Conservation (phyloP, 2,888 invertebrate species). For the Stramonita haemastoma region DNA sequence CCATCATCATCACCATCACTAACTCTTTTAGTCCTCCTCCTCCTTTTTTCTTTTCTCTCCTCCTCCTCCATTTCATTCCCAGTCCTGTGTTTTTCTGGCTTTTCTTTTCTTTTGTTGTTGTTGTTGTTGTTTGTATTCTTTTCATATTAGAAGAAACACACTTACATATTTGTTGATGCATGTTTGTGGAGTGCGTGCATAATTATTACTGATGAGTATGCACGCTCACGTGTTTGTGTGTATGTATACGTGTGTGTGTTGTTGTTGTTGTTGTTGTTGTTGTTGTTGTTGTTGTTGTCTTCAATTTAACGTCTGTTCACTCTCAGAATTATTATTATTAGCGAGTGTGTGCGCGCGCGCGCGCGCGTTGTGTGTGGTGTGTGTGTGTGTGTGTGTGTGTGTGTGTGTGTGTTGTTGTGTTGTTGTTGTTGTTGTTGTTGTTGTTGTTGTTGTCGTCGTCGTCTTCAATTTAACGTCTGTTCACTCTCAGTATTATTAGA, state of each 20-base stretch:
- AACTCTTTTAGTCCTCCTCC: conserved; percentile 11
- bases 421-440: no score
- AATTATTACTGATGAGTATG: no score
- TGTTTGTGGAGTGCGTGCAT: no score
- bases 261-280: no score
- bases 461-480: no score
- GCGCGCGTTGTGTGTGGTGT: no score
- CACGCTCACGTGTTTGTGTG: neutral
- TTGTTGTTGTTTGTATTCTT: neutral
- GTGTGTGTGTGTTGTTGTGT: neutral
- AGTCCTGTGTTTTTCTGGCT: neutral
- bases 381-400: neutral
- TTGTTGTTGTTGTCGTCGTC: no score
- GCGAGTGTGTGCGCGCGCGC: neutral
- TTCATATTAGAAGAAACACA: neutral
- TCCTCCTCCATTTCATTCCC: neutral
- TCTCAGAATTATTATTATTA: no score
- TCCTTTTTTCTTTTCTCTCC: neutral
- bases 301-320: no score
- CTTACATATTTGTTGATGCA: no score
- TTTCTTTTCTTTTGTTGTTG: neutral
- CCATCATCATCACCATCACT: neutral
- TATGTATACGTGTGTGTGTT: neutral
- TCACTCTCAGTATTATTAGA: no score
- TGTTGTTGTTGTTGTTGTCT: no score